These are phyloP conservation scores for Loris lydekkerianus DNA, from an alignment of 2,797 vertebrate genomes.

Conservation along the genomic window DNA sequence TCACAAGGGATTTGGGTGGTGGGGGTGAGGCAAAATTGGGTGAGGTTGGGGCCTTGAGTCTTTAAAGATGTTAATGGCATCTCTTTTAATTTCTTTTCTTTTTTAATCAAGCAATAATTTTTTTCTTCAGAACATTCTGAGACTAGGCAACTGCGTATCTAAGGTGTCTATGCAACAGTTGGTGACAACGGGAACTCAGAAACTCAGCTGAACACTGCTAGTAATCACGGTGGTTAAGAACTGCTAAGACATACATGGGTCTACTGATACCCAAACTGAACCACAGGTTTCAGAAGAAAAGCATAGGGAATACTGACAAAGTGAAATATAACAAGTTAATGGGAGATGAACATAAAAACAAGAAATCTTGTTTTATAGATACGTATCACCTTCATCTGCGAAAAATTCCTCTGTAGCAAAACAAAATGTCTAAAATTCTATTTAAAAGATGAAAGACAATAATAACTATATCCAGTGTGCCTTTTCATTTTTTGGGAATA, in stretches of 20 bases:
- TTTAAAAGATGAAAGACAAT: slow-evolving; percentile 8
- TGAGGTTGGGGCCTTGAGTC: background rate
- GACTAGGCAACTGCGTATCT: background rate
- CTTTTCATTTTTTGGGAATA: background rate
- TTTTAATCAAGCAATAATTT: background rate
- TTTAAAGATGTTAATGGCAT: background rate
- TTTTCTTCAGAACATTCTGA: slow-evolving; percentile 22
- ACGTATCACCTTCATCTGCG: background rate
- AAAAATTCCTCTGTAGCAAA: slow-evolving; percentile 44
- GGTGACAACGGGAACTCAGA: background rate
- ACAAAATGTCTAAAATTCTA: background rate
- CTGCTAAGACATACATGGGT: background rate
- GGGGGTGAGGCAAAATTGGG: background rate
- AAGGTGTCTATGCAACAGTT: background rate
- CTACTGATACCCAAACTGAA: background rate
- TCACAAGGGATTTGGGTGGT: background rate
- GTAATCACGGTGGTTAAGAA: background rate
- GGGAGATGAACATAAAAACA: background rate
- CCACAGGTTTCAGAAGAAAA: slow-evolving; percentile 4
- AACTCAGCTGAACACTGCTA: background rate
- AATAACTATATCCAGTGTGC: background rate
- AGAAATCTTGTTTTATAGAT: background rate
- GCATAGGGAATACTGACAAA: background rate
- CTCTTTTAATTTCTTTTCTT: background rate
- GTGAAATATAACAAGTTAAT: background rate